Evolutionary conservation across 2,888 invertebrate species (phyloP), one percentile per base, ranked within the genome.

Genomic region (Chironomus tentans): DNA sequence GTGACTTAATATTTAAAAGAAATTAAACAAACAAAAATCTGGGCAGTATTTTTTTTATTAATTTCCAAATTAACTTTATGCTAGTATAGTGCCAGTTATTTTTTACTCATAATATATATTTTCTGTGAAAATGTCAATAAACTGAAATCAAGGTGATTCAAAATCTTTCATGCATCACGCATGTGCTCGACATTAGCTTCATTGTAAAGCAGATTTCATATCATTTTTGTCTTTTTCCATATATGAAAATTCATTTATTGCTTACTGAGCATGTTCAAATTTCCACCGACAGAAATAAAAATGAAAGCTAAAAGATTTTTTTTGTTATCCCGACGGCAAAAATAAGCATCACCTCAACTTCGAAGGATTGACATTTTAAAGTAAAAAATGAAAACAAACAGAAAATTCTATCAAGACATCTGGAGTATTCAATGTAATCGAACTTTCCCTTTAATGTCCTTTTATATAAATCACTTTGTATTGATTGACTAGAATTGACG

Each of bases 391-490:
- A 5, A 28, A 28, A 28, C 28, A 28, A 28, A 28, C 5, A 56
- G 4, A 3, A 56, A 56, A 56, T 28, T 28, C 5, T 4, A 28
- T 28, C 28, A 28, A 28, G 28, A 28, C 28, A 28, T 28, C 28
- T 28, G 28, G 28, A 38, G 10, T 10, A 1, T 38, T 38, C 10
- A 38, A 38, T 38, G 38, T 38, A 22, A 50, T 70, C 24, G 70
- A 10, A 70, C 56, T 22, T 50, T 70, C 70, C 70, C 70, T 70
- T 70, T 70, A 70, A 70, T 70, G 70, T 70, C 22, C 50, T 50
- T 21, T 70, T 56, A 50, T 15, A 70, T 70, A 70, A 70, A 70
- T 70, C 70, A 70, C 50, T 18, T 15, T 38, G 38, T 38, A 38
- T 38, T 38, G 38, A 38, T 38, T 38, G 28, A 28, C 3, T 28